phyloP scores from a whole-genome alignment of 2,888 invertebrate species.

The Spisula solida region DNA sequence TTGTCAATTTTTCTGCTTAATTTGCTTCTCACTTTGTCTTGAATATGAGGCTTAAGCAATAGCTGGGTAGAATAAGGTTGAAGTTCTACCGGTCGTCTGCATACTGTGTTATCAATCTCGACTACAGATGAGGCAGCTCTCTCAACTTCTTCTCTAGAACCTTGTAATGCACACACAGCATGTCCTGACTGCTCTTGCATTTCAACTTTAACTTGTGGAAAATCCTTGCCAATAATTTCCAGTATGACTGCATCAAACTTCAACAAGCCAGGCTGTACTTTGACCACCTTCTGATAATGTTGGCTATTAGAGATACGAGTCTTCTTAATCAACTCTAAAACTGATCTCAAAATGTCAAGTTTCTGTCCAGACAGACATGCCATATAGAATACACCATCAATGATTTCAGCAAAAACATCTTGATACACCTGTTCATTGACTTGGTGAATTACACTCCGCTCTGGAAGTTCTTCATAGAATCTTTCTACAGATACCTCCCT shows the following conservation, averaged over 20 bases:
- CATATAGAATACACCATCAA: not conserved
- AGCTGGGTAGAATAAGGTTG: not conserved
- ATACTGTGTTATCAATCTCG: not conserved
- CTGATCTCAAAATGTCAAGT: not conserved
- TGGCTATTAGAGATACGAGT: not conserved
- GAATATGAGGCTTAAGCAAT: not conserved
- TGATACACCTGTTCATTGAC: not conserved
- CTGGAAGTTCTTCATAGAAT: not conserved
- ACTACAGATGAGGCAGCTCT: not conserved
- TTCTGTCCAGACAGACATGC: not conserved
- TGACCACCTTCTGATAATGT: not conserved
- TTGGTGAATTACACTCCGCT: not conserved
- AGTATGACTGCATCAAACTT: not conserved
- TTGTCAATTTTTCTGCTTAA: not conserved
- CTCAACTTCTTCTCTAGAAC: not conserved
- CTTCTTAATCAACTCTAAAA: not conserved
- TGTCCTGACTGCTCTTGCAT: slow-evolving; percentile 5
- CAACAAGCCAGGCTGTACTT: not conserved
- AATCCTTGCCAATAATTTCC: not conserved
- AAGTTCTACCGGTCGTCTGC: not conserved
- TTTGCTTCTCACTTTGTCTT: not conserved
- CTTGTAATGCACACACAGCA: not conserved
- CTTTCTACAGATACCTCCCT: not conserved
- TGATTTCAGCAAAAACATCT: not conserved
- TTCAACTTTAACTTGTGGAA: not conserved